Base-by-base conservation (phyloP, 2,113 vertebrate species). In the Mirounga angustirostris region DNA sequence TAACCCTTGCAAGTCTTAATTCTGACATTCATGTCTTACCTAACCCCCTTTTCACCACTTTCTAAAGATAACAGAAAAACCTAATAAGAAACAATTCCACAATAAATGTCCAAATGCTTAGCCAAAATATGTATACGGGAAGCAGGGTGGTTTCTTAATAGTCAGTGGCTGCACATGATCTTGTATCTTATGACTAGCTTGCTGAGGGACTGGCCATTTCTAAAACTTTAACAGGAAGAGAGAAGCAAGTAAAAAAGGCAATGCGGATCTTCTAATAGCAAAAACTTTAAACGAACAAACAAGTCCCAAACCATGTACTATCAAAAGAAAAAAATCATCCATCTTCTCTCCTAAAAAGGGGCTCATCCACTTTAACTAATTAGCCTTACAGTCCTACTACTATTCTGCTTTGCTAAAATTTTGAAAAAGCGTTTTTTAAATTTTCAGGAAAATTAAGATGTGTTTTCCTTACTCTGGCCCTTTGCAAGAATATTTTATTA, bases 101-200 rank as follows among this genome's bases (percentile, higher is more conserved):
- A 7, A 21, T 91, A 30, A 24, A 84, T 61, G 40, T 81, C 26
- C 76, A 91, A 98, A 76, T 52, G 56, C 56, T 71, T 95, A 79
- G 84, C 1, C 93, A 56, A 74, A 46, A 71, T 52, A n/a, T 19
- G 26, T 89, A 58, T 9, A 28, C 26, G 71, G 85, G 19, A 46
- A 26, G 46, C 79, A 84, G 0, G 19, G 54, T 50, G 69, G 90
- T 97, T 97, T 96, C 94, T 98, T 89, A 69, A 52, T 26, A 96
- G n/a, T 9, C 26, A 87, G 15, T 22, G 40, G 78, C 1, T 5
- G 76, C 96, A 95, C 89, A 95, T 79, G 58, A 96, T 28, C 63
- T 71, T 59, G 9, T 46, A 98, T 98, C 96, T 94, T 54, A 95
- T 98, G 97, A 98, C 92, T 92, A 91, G 36, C 40, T 89, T 92